Base-by-base conservation (phyloP, 2,113 vertebrate genomes). In the Neotoma lepida region DNA sequence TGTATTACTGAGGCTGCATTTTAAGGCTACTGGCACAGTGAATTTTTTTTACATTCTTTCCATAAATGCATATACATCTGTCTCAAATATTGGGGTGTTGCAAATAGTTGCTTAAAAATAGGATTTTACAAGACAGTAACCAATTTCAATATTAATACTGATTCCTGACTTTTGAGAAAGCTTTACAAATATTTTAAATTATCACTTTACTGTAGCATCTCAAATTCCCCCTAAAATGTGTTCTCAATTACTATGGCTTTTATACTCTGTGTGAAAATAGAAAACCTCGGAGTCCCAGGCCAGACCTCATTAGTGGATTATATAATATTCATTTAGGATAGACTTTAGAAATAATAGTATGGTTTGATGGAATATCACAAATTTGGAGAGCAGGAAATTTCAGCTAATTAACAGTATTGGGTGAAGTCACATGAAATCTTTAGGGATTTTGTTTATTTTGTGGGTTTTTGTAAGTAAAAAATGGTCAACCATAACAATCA, bases 1-100 rank as follows among this genome's bases (percentile, higher is more conserved):
- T 97, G 91, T 94, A 73, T 97, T 70, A 92, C 56, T 9, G 92
- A 97, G 94, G 74, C 86, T 93, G 30, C 95, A 88, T 87, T 80
- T 88, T 93, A 97, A 54, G 44, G 93, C 74, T 91, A 24, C 0
- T 39, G 76, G 87, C 58, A 94, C 15, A 74, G 44, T 86, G 91
- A 2, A 73, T 51, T 63, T 90, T 49, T 51, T 94, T 90, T 80
- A 61, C 20, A 85, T 94, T 71, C 15, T 77, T 44, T 88, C 41
- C 66, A 61, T 44, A 94, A 91, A 85, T 18, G 2, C 86, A 91
- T 71, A 63, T 2, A 33, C 6, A 54, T 66, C 33, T 91, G 10
- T 70, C 6, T 77, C n/a, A 94, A 82, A 84, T 94, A 84, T 18
- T 71, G 7, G 9, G 15, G 6, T 64, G 30, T 12, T 91, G 73